Evolutionary conservation across 2,797 vertebrate genomes (phyloP).

Genomic region (Enteromius afrohamiltoni): DNA sequence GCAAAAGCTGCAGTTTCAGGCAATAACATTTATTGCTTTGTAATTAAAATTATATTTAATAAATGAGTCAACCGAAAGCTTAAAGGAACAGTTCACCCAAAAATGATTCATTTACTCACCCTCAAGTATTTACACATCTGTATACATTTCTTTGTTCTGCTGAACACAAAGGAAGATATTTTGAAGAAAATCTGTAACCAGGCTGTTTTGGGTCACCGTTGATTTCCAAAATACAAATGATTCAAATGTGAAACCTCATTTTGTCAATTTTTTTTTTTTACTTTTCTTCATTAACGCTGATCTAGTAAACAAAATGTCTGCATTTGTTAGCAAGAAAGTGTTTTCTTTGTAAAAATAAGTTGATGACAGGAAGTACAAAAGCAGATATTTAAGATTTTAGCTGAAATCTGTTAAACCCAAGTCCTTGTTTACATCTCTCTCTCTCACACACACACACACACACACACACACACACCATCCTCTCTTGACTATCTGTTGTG

Average conservation of each 20-base stretch:
- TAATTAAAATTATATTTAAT: neutral
- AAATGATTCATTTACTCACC: too few relatives aligned
- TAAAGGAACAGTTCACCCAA: too few relatives aligned
- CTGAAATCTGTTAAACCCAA: constrained; percentile 60
- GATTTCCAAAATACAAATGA: neutral
- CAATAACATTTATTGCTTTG: neutral
- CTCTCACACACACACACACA: constrained; percentile 27
- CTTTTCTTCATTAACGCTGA: neutral
- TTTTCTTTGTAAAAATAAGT: neutral
- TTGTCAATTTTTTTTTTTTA: neutral
- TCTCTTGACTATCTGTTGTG: constrained; percentile 61
- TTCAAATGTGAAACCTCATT: neutral
- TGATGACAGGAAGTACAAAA: neutral
- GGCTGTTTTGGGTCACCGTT: too few relatives aligned
- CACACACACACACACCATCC: constrained; percentile 41
- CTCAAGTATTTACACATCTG: too few relatives aligned
- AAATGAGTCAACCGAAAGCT: neutral
- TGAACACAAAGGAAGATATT: too few relatives aligned
- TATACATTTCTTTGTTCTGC: too few relatives aligned
- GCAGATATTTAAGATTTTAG: neutral
- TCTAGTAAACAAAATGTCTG: neutral
- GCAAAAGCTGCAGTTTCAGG: neutral
- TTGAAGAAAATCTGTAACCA: too few relatives aligned
- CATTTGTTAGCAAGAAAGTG: neutral
- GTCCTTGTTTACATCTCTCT: constrained; percentile 59